Conservation (phyloP, 2,113 vertebrate genomes). For the Potamarius usumacintae region DNA sequence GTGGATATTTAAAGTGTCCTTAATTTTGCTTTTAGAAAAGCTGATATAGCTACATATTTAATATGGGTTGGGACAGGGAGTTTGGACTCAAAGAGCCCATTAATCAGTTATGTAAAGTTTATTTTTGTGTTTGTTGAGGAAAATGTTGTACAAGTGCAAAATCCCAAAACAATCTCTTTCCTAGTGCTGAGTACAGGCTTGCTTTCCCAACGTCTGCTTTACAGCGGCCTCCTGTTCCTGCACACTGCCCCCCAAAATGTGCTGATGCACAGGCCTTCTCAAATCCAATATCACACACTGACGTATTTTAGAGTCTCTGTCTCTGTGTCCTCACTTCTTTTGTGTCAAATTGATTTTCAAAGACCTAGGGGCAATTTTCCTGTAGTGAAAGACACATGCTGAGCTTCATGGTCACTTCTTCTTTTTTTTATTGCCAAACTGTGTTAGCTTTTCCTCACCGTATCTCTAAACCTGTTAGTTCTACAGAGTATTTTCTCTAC, state of each 20-base stretch:
- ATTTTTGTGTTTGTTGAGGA: slow-evolving; percentile 18
- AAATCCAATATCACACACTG: slow-evolving; percentile 75
- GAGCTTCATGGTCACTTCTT: slow-evolving; percentile 65
- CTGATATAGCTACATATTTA: slow-evolving; percentile 3
- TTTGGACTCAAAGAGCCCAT: slow-evolving; percentile 22
- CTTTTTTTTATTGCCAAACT: slow-evolving; percentile 64
- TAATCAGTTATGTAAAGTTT: slow-evolving; percentile 12
- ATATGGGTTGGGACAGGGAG: background rate
- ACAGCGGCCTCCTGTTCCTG: slow-evolving; percentile 62
- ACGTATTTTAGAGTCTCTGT: slow-evolving; percentile 64
- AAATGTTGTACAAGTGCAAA: slow-evolving; percentile 53
- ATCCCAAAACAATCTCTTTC: slow-evolving; percentile 59
- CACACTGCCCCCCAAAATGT: slow-evolving; percentile 50
- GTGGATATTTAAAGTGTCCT: background rate
- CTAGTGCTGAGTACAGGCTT: slow-evolving; percentile 49
- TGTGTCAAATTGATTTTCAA: slow-evolving; percentile 74
- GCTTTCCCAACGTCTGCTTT: slow-evolving; percentile 56
- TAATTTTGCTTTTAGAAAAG: background rate
- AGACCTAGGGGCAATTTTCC: slow-evolving; percentile 67
- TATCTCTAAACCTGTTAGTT: slow-evolving; percentile 70
- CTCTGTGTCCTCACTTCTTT: slow-evolving; percentile 66
- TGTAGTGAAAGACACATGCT: slow-evolving; percentile 63
- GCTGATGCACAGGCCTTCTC: slow-evolving; percentile 58
- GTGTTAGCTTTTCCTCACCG: slow-evolving; percentile 59
- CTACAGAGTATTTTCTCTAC: slow-evolving; percentile 68